Conservation (phyloP, 1,140 invertebrate species). For the Ectropis grisescens region DNA sequence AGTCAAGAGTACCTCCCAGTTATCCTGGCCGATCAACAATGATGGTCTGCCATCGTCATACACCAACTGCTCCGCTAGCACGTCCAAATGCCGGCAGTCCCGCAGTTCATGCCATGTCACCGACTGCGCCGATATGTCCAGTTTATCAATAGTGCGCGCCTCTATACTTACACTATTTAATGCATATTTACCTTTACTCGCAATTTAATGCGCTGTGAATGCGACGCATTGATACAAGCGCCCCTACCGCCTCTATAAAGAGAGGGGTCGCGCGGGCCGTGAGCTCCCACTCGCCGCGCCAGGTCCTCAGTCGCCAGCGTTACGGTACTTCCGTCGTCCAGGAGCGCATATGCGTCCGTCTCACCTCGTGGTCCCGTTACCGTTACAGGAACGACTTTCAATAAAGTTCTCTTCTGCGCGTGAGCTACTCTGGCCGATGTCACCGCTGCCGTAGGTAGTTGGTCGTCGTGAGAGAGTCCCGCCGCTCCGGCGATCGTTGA, state of each 20-base stretch:
- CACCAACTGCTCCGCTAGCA: not conserved
- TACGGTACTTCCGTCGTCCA: conserved; percentile 6
- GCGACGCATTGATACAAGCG: too few relatives aligned
- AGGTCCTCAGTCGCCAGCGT: not conserved
- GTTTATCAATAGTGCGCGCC: too few relatives aligned
- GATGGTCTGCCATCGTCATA: conserved; percentile 1
- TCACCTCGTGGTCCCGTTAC: not conserved
- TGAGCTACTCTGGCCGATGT: too few relatives aligned
- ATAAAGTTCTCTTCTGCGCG: not conserved
- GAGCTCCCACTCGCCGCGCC: not conserved
- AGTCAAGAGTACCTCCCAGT: not conserved
- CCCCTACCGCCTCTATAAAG: too few relatives aligned
- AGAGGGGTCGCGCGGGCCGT: too few relatives aligned
- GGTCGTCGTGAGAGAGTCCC: too few relatives aligned
- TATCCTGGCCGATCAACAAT: not conserved
- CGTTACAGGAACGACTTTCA: conserved; percentile 3
- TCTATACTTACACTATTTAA: too few relatives aligned
- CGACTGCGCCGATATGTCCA: conserved; percentile 1
- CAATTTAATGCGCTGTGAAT: too few relatives aligned
- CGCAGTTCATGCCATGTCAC: not conserved
- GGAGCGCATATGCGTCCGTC: conserved; percentile 1
- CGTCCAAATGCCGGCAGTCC: conserved; percentile 5
- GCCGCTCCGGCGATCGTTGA: too few relatives aligned
- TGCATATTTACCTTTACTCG: too few relatives aligned
- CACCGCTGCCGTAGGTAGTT: too few relatives aligned